Percentiles rank a stretch among this genome's conserved stretches.
Conservation (phyloP, 2,888 invertebrate genomes). For the Timandra comae region DNA sequence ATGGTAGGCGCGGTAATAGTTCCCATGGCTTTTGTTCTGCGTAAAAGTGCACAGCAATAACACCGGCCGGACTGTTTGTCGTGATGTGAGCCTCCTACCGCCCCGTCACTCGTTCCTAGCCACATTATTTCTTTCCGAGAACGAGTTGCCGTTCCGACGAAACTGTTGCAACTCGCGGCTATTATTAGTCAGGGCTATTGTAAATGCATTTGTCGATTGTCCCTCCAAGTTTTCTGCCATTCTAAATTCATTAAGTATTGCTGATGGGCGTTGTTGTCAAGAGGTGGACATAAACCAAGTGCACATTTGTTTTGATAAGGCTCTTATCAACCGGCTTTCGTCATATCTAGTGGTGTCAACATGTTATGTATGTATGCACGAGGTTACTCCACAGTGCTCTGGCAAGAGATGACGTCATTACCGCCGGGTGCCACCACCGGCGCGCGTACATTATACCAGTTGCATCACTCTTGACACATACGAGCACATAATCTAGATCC, state of each 20-base stretch:
- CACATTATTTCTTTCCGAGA: slow-evolving; percentile 48
- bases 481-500: slow-evolving; percentile 20
- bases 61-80: slow-evolving; percentile 31
- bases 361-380: slow-evolving; percentile 9
- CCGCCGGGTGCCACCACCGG: slow-evolving; percentile 31
- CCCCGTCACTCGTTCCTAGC: slow-evolving; percentile 25
- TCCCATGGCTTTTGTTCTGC: slow-evolving; percentile 42
- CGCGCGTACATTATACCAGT: slow-evolving; percentile 25
- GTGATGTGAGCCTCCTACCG: slow-evolving; percentile 39
- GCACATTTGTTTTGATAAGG: slow-evolving; percentile 28
- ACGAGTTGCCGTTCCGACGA: slow-evolving; percentile 33
- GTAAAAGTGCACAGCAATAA: slow-evolving; percentile 35
- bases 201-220: slow-evolving; percentile 24
- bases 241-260: background rate
- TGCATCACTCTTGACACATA: slow-evolving; percentile 28
- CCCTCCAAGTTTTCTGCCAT: slow-evolving; percentile 1
- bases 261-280: slow-evolving; percentile 11
- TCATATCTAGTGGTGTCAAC: slow-evolving; percentile 22
- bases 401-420: slow-evolving; percentile 6
- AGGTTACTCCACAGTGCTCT: no score
- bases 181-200: slow-evolving; percentile 31
- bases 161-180: slow-evolving; percentile 34
- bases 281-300: slow-evolving; percentile 26
- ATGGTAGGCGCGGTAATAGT: slow-evolving; percentile 29
- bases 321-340: slow-evolving; percentile 20